phyloP scores from a whole-genome alignment of 2,797 vertebrate species.

The Pelobates cultripes region DNA sequence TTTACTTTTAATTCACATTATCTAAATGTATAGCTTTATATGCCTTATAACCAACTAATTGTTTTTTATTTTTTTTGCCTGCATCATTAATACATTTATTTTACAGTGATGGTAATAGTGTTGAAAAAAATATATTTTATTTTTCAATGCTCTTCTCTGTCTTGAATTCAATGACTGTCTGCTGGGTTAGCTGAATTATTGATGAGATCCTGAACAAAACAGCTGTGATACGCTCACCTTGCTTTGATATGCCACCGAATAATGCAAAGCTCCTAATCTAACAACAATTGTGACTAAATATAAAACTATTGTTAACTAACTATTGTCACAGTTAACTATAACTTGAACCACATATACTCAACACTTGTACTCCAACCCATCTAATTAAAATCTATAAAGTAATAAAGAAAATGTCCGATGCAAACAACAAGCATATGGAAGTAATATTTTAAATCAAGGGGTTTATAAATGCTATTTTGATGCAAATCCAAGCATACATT shows the following conservation, averaged over 20 bases:
- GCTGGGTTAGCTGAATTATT: conserved; percentile 43
- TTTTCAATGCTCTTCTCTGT: conserved; percentile 17
- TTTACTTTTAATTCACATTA: too few species aligned
- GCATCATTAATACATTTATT: background rate
- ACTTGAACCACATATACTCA: background rate
- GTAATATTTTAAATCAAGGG: too few species aligned
- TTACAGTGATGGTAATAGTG: background rate
- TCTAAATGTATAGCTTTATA: too few species aligned
- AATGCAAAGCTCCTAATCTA: conserved; percentile 17
- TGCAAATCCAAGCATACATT: too few species aligned
- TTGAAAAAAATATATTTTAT: conserved; percentile 13
- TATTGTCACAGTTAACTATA: background rate
- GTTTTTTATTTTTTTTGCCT: background rate
- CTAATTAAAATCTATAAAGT: too few species aligned
- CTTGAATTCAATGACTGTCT: conserved; percentile 29
- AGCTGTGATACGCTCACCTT: conserved; percentile 26
- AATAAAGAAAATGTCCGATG: too few species aligned
- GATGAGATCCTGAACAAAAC: conserved; percentile 35
- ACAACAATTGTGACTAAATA: background rate
- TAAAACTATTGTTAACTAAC: background rate
- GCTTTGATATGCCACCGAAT: conserved; percentile 42
- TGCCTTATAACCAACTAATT: background rate
- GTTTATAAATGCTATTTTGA: too few species aligned
- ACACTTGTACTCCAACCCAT: too few species aligned
- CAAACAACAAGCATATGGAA: too few species aligned